Evolutionary conservation across 2,888 invertebrate genomes (phyloP), one percentile per base, ranked within the genome.

Genomic region (Lasioglossum marginatum): DNA sequence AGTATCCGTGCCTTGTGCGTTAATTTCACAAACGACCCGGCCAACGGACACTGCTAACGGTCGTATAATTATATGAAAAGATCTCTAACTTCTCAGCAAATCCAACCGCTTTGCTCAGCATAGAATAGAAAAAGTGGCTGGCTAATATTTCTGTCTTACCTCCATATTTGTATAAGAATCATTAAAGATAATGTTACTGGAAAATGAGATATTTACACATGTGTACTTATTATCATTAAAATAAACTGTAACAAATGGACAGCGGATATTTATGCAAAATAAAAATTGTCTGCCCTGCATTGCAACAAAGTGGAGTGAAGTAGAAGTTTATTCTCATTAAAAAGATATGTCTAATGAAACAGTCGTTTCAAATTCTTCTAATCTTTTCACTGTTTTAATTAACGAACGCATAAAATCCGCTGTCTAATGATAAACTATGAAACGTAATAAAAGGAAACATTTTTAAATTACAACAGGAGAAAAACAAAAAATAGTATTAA

Each of bases 1-100:
- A 27, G 63, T 68, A 73, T 82, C 71, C 88, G 88, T 88, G 88
- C 78, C 74, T 82, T 77, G 87, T 81, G 85, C 88, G 88, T 83
- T 88, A 88, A 89, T 88, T 89, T 82, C 81, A 81, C 75, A 31
- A 83, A 81, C 83, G 81, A 43, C 45, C 78, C 78, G 82, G 68
- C 40, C 77, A 52, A 71, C 31, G 48, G 43, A 52, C 79, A 76
- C 34, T 70, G 37, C 10, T n/a, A 73, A 57, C 45, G 31, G 48
- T 72, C 45, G 40, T 40, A n/a, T 8, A 23, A 48, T 48, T 48
- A 73, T 14, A 76, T 6, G 45, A 77, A 81, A 73, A 73, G 23
- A 12, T 4, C n/a, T 34, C 31, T 1, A 6, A 12, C n/a, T 23
- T 23, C 6, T 19, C 70, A 12, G 40, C 31, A 31, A 57, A 4